Evolutionary conservation across 1,140 invertebrate species (phyloP).

Genomic region (Magallana angulata): DNA sequence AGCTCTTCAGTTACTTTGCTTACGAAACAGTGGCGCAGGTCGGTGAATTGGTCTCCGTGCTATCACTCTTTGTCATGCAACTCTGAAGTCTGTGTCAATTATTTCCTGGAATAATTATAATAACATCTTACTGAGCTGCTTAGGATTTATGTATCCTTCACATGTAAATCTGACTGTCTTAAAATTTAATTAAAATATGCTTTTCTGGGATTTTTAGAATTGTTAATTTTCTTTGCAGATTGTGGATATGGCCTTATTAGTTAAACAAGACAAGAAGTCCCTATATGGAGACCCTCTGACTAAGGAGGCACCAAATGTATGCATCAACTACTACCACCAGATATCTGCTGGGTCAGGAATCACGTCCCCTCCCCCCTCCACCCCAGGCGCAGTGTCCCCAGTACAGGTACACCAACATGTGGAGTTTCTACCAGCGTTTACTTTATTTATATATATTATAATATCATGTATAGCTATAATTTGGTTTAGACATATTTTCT

Average conservation of each 20-base stretch:
- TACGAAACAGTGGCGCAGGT: conserved; percentile 86
- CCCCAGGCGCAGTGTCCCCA: conserved; percentile 53
- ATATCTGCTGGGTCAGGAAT: conserved; percentile 47
- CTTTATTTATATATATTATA: no score
- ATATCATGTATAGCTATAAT: no score
- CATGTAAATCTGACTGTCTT: no score
- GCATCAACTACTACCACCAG: conserved; percentile 70
- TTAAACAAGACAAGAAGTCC: conserved; percentile 83
- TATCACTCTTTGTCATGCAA: no score
- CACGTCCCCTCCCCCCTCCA: conserved; percentile 39
- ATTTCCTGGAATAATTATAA: no score
- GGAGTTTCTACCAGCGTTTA: no score
- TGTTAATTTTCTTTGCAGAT: conserved; percentile 66
- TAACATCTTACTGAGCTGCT: no score
- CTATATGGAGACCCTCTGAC: conserved; percentile 80
- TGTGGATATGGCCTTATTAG: conserved; percentile 84
- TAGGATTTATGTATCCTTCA: not conserved
- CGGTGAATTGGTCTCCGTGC: not conserved
- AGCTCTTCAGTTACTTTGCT: conserved; percentile 84
- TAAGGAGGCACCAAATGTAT: conserved; percentile 67
- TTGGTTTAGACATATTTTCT: no score
- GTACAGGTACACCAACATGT: not conserved
- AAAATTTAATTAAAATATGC: no score
- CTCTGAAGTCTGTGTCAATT: no score
- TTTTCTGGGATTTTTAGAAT: no score